Percentiles rank a stretch among this genome's conserved stretches.
Conservation (phyloP, 2,888 invertebrate genomes). For the Callimorpha dominula region DNA sequence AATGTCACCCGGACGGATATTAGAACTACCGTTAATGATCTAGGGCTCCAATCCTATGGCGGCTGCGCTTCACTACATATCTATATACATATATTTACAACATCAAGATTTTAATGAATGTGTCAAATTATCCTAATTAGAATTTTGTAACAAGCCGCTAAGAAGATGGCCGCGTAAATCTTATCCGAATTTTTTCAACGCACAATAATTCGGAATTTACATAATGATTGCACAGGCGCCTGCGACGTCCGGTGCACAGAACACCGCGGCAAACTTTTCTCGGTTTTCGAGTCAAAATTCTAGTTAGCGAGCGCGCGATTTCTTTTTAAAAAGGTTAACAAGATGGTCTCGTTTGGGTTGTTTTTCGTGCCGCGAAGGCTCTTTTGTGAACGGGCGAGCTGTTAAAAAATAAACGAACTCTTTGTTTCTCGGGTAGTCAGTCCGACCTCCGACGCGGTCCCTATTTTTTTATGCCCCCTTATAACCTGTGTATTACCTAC, state of each 20-base stretch:
- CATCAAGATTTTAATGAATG: conserved; percentile 58
- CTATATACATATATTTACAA: conserved; percentile 38
- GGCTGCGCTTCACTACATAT: conserved; percentile 40
- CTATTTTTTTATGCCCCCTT: conserved; percentile 85
- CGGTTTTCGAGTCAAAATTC: conserved; percentile 85
- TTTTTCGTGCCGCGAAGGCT: conserved; percentile 84
- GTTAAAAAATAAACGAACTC: conserved; percentile 87
- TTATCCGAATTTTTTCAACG: conserved; percentile 65
- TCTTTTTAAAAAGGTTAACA: conserved; percentile 86
- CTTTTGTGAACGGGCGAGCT: conserved; percentile 86
- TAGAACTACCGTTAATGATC: conserved; percentile 68
- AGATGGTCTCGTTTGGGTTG: conserved; percentile 84
- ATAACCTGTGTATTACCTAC: conserved; percentile 86
- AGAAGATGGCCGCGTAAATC: conserved; percentile 63
- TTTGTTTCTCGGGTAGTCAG: conserved; percentile 87
- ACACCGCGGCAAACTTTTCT: conserved; percentile 77
- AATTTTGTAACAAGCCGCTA: conserved; percentile 67
- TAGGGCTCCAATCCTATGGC: conserved; percentile 53
- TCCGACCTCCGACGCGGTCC: conserved; percentile 86
- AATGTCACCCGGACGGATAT: conserved; percentile 67
- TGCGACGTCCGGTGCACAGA: conserved; percentile 71
- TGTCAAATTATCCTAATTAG: conserved; percentile 69
- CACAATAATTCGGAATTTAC: conserved; percentile 77
- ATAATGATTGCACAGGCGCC: conserved; percentile 84
- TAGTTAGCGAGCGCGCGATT: conserved; percentile 85